Base-by-base conservation (phyloP, 2,797 vertebrate genomes). In the Cynopterus sphinx region DNA sequence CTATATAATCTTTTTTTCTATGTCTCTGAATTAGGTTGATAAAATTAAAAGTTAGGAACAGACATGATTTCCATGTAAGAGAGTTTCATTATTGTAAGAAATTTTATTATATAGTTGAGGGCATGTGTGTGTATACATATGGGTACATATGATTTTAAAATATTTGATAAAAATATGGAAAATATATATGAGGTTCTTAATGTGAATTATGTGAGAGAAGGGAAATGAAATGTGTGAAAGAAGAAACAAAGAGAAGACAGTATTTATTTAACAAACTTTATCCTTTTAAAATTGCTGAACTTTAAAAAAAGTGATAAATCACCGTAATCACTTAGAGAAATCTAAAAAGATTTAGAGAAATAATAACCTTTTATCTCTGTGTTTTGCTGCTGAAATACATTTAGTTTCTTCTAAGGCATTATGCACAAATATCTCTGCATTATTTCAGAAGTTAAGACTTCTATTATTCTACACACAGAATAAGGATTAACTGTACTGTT, bases 401-500 rank as follows among this genome's bases (percentile, higher is more conserved):
- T 90, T 49, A 65, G 24, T 87, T 95, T 77, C 10, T 6, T 78
- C 61, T 94, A 36, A 77, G 22, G 6, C 36, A 71, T 67, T 79
- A 36, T 46, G n/a, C 24, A 82, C n/a, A 90, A 71, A 81, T 87
- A 26, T 36, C 41, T 53, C 6, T 96, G 67, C 5, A 57, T 59
- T 4, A 46, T 79, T 81, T 85, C 26, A 78, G 63, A 78, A 96
- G 63, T 83, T 81, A 63, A 83, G 74, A 87, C 39, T 79, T 57
- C 36, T 26, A 83, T 88, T 86, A 79, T 91, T 78, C 79, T 53
- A 43, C n/a, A 55, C 8, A 86, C 31, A 94, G 43, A 85, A 68
- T 68, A 71, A 74, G 7, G 61, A 67, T 94, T 59, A 88, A 87
- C 71, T 41, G 31, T 71, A 90, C 81, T 90, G 12, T 88, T 95